These are phyloP conservation scores for Ischnura elegans DNA, from an alignment of 2,888 invertebrate species.

Conservation along the genomic window DNA sequence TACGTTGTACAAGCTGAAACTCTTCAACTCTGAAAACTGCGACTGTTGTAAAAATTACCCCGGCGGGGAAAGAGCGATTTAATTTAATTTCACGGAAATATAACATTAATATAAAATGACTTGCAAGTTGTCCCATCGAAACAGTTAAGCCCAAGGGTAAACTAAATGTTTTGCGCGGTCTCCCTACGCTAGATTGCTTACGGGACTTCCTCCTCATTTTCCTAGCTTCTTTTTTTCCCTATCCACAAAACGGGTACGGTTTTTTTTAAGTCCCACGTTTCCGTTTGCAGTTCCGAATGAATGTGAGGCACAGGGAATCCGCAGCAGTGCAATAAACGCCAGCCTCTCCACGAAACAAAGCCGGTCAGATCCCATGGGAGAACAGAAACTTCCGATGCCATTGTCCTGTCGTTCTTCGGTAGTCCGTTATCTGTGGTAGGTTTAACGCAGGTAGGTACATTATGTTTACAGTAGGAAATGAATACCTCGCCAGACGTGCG, in stretches of 20 bases:
- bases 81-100: too few relatives aligned
- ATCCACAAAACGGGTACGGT: not conserved
- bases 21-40: too few relatives aligned
- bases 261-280: not conserved
- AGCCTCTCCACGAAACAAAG: not conserved
- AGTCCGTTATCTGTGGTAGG: not conserved
- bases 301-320: not conserved
- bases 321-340: not conserved
- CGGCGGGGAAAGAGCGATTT: too few relatives aligned
- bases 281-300: not conserved
- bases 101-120: too few relatives aligned
- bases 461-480: not conserved
- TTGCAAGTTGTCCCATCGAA: too few relatives aligned
- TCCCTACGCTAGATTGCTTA: not conserved
- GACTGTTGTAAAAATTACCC: too few relatives aligned
- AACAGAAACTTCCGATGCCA: not conserved
- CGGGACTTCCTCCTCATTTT: not conserved
- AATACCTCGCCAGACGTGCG: not conserved
- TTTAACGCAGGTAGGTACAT: not conserved
- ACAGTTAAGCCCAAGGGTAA: too few relatives aligned
- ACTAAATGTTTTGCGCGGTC: too few relatives aligned
- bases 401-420: not conserved
- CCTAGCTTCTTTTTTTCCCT: not conserved
- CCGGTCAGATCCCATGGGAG: not conserved
- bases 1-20: too few relatives aligned